Percentiles rank a stretch among this genome's conserved stretches.
Conservation (phyloP, 2,888 invertebrate genomes). For the Agrotis clavis region DNA sequence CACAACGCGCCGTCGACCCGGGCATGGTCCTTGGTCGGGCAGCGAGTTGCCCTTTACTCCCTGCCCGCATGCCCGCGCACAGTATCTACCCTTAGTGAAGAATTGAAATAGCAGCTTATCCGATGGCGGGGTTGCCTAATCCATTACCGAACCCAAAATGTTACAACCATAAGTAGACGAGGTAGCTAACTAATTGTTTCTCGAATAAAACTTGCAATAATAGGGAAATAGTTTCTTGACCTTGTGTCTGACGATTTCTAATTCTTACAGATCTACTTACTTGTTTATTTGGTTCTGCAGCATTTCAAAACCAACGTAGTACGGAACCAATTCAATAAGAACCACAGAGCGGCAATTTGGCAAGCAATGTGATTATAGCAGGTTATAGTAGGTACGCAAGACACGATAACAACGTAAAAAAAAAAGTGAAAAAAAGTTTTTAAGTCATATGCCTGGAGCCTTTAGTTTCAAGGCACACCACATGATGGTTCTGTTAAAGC, state of each 20-base stretch:
- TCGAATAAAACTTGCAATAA: neutral
- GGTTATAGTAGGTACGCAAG: too few relatives aligned
- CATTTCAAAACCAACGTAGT: neutral
- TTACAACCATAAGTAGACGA: neutral
- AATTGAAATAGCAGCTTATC: too few relatives aligned
- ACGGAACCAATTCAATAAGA: conserved; percentile 24
- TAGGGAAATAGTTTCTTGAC: conserved; percentile 5
- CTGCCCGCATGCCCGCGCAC: too few relatives aligned
- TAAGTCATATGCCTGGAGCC: too few relatives aligned
- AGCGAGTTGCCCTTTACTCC: too few relatives aligned
- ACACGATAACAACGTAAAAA: too few relatives aligned
- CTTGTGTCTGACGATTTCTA: conserved; percentile 25
- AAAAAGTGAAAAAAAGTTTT: too few relatives aligned
- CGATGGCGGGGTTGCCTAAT: neutral
- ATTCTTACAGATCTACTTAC: conserved; percentile 3
- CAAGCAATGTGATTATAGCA: too few relatives aligned
- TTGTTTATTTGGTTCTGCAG: conserved; percentile 26
- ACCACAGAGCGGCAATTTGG: conserved; percentile 17
- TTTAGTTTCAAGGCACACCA: too few relatives aligned
- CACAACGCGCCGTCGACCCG: too few relatives aligned
- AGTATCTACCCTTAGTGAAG: neutral
- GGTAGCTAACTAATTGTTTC: neutral
- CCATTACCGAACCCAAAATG: neutral
- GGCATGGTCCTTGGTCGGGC: too few relatives aligned
- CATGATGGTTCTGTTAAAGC: too few relatives aligned